Conservation (phyloP, 2,888 invertebrate genomes). For the Pandemis heparana region DNA sequence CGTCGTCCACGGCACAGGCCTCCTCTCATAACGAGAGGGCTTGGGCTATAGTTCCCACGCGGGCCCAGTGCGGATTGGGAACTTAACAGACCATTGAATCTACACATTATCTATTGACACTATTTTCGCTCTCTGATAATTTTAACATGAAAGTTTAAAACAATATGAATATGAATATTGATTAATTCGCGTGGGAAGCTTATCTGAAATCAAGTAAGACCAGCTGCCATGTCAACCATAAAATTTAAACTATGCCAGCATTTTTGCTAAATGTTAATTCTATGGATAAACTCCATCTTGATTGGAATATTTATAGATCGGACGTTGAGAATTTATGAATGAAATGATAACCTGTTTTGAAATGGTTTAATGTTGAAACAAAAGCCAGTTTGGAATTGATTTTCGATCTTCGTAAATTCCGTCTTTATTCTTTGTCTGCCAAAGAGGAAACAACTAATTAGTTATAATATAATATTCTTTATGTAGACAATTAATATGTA, state of each 20-base stretch:
- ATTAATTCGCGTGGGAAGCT: neutral
- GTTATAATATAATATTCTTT: neutral
- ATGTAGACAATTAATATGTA: too few species aligned
- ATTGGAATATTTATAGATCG: conserved; percentile 4
- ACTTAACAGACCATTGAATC: too few species aligned
- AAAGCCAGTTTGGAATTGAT: neutral
- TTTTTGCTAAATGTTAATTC: conserved; percentile 26
- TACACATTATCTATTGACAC: too few species aligned
- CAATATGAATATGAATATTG: conserved; percentile 13
- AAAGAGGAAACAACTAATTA: too few species aligned
- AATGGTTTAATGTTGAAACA: neutral
- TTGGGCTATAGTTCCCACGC: too few species aligned
- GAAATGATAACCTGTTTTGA: neutral
- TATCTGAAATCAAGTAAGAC: conserved; percentile 18
- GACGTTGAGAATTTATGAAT: neutral
- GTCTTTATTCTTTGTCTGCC: too few species aligned
- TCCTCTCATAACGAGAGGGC: too few species aligned
- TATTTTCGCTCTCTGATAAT: too few species aligned
- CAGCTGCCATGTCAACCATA: conserved; percentile 10
- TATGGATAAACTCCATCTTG: conserved; percentile 11
- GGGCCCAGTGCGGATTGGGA: too few species aligned
- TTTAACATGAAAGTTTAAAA: too few species aligned
- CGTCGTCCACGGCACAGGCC: too few species aligned
- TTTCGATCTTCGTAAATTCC: neutral
- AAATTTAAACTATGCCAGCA: conserved; percentile 20